Conservation (phyloP, 2,888 invertebrate genomes). For the Acanthopleura granulata region DNA sequence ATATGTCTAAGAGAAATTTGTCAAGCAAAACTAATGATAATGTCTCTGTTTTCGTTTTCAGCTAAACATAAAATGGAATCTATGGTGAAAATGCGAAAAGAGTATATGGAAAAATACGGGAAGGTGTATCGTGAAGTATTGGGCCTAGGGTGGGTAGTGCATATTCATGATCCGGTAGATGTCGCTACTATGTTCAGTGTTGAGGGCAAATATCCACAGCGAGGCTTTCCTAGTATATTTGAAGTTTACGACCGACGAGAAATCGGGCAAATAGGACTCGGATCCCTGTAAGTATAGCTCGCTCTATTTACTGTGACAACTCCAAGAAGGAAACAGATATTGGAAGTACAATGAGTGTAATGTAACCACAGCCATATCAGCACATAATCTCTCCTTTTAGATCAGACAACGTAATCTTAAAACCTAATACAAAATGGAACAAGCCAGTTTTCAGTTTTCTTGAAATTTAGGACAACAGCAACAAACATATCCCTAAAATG, state of each 20-base stretch:
- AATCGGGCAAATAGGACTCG: constrained; percentile 1
- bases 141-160: constrained; percentile 17
- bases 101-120: not conserved
- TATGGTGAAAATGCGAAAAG: not conserved
- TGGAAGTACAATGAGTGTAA: too few species aligned
- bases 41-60: not conserved
- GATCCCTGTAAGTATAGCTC: not conserved
- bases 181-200: constrained; percentile 21
- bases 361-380: too few species aligned
- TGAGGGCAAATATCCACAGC: constrained; percentile 22
- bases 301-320: too few species aligned
- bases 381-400: too few species aligned
- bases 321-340: too few species aligned
- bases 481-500: too few species aligned
- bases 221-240: constrained; percentile 18
- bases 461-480: too few species aligned
- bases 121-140: constrained; percentile 4
- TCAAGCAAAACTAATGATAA: too few species aligned
- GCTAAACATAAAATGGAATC: constrained; percentile 2
- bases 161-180: constrained; percentile 22
- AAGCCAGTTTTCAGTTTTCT: too few species aligned
- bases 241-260: constrained; percentile 9
- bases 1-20: not conserved
- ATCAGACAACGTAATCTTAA: too few species aligned
- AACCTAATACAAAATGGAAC: too few species aligned